Evolutionary conservation across 2,888 invertebrate species (phyloP).

Genomic region (Metallyticus violacea): DNA sequence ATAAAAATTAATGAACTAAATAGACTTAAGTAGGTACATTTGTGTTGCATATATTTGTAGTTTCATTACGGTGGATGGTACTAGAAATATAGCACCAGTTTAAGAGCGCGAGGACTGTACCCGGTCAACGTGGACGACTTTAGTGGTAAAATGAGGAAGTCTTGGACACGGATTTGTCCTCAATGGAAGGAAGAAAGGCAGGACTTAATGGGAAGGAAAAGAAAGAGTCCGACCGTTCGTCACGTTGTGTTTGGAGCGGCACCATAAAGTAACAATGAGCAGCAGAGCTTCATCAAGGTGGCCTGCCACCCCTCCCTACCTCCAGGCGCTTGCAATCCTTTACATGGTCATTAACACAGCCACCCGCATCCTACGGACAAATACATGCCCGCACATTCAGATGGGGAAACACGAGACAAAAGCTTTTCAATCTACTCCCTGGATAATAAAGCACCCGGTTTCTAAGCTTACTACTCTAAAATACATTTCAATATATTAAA

Average conservation of each 20-base stretch:
- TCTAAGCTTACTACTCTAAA: no score
- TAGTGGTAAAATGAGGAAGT: slow-evolving; percentile 24
- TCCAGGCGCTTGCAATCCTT: neutral
- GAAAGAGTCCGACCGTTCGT: neutral
- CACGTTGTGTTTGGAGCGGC: neutral
- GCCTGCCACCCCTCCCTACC: no score
- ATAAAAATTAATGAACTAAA: no score
- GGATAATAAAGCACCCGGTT: no score
- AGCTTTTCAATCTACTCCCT: no score
- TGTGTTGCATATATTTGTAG: no score
- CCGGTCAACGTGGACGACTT: neutral
- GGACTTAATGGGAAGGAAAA: neutral
- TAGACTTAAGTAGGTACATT: no score
- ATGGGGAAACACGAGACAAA: no score
- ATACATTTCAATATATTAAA: no score
- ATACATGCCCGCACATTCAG: no score
- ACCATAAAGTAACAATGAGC: neutral
- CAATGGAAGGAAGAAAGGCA: slow-evolving; percentile 18
- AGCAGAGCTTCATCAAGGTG: neutral
- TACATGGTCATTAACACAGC: neutral
- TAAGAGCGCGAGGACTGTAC: neutral
- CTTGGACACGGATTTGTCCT: slow-evolving; percentile 21
- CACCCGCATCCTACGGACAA: neutral
- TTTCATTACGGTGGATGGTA: no score
- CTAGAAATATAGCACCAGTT: neutral